Percentiles rank a stretch among this genome's conserved stretches.
phyloP scores from a whole-genome alignment of 2,888 invertebrate genomes.

The Bombylius discolor region DNA sequence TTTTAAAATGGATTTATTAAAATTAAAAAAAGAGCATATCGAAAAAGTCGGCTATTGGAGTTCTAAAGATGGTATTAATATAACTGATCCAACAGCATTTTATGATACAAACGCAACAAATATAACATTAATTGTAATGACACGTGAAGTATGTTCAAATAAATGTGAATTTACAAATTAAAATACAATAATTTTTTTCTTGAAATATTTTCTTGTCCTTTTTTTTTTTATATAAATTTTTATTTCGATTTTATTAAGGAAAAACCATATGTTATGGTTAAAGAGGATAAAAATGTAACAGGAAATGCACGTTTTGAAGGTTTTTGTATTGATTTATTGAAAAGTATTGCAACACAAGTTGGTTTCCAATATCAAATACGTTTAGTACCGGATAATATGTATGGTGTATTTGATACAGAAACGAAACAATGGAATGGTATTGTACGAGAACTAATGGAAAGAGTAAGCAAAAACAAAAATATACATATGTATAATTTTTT shows the following conservation, averaged over 20 bases:
- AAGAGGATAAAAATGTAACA: constrained; percentile 68
- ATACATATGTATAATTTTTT: too few species aligned
- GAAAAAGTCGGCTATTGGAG: constrained; percentile 76
- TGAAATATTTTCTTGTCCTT: neutral
- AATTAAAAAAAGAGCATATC: constrained; percentile 63
- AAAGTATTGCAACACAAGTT: constrained; percentile 67
- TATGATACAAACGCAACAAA: constrained; percentile 70
- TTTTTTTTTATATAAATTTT: neutral
- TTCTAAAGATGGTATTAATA: constrained; percentile 57
- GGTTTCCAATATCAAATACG: constrained; percentile 79
- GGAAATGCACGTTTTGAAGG: constrained; percentile 82
- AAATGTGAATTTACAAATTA: neutral
- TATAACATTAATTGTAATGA: constrained; percentile 81
- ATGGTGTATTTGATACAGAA: constrained; percentile 76
- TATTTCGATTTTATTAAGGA: constrained; percentile 44
- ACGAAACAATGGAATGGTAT: constrained; percentile 86
- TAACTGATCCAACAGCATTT: constrained; percentile 76
- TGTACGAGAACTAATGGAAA: constrained; percentile 71
- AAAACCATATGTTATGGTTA: constrained; percentile 83
- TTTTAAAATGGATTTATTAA: constrained; percentile 73
- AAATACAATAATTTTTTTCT: neutral
- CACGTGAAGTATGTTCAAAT: constrained; percentile 55
- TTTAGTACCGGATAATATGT: constrained; percentile 76
- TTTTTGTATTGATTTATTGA: constrained; percentile 80
- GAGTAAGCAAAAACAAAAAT: constrained; percentile 41